Base-by-base conservation (phyloP, 2,797 vertebrate genomes). In the Ibycter americanus region DNA sequence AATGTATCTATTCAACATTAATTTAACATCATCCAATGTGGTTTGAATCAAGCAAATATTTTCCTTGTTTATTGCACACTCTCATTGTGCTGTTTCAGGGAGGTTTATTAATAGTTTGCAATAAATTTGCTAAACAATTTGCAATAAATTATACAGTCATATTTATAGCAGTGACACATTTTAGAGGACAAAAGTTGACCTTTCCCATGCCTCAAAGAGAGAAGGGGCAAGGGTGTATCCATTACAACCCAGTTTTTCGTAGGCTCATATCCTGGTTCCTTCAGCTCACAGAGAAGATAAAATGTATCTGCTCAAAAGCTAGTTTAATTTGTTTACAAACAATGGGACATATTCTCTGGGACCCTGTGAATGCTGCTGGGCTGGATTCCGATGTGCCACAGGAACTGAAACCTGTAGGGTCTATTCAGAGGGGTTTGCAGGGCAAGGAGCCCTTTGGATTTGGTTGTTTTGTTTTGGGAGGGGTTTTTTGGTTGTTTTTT, bases 121-220 rank as follows among this genome's bases (percentile, higher is more conserved):
- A 97, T 98, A 97, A 98, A 97, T 98, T 97, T 93, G 94, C 96
- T 86, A 87, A 97, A 97, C 97, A 97, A 97, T 97, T 97, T 97
- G 96, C 97, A 96, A 97, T 98, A 97, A 97, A 98, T 98, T 97
- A 97, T 96, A 83, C 92, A 96, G 97, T 95, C 93, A 56, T 98
- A 98, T 98, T 98, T 98, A 97, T 97, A 98, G 97, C 96, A 97
- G 92, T 93, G 97, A 97, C 97, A 98, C 96, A 96, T 97, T 98
- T 97, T 96, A 95, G 96, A 97, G 97, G 96, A 98, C 97, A 98
- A 98, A 97, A 95, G 90, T 94, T 98, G 97, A 98, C 97, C 97
- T 98, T 98, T 98, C 97, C 97, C 97, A 97, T 97, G 97, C 93
- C 97, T 97, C 91, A 98, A 97, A 96, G 92, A 97, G 97, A 94